Percentiles rank a stretch among this genome's conserved stretches.
Evolutionary conservation across 2,888 invertebrate genomes (phyloP).

Genomic region (Epiblema foenella): DNA sequence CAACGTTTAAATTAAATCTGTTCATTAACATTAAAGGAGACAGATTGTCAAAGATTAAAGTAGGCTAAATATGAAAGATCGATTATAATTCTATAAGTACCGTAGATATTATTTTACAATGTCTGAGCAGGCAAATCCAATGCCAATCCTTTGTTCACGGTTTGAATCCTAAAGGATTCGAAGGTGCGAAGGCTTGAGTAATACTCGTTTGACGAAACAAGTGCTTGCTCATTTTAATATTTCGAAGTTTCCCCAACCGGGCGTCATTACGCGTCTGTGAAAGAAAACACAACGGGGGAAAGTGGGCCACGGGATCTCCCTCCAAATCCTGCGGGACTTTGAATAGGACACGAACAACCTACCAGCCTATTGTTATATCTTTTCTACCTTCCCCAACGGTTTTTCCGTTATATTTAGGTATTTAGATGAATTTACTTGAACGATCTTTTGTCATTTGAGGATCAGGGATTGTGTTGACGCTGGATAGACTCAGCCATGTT

Average conservation of each 20-base stretch:
- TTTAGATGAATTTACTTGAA: conserved; percentile 53
- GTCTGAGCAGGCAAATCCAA: conserved; percentile 46
- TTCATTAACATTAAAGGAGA: neutral
- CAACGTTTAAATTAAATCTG: conserved; percentile 14
- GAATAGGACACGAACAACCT: conserved; percentile 47
- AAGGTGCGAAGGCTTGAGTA: conserved; percentile 74
- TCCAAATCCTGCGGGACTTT: conserved; percentile 62
- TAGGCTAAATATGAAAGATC: neutral
- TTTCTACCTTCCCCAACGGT: conserved; percentile 61
- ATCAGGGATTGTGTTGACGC: conserved; percentile 51
- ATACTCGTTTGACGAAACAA: conserved; percentile 79
- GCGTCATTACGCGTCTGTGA: conserved; percentile 75
- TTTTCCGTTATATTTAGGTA: conserved; percentile 52
- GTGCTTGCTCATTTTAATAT: conserved; percentile 84
- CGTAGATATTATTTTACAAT: neutral
- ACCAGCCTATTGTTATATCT: conserved; percentile 74
- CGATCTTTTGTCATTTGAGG: conserved; percentile 51
- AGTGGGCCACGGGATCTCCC: conserved; percentile 74
- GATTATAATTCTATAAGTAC: neutral
- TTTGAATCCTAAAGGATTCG: conserved; percentile 56
- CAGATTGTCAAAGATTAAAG: neutral
- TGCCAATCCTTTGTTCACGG: conserved; percentile 51
- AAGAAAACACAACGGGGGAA: conserved; percentile 71
- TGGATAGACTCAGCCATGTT: conserved; percentile 44
- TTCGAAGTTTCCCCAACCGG: conserved; percentile 73